Evolutionary conservation across 2,888 invertebrate species (phyloP).

Genomic region (Periphyllus acericola): DNA sequence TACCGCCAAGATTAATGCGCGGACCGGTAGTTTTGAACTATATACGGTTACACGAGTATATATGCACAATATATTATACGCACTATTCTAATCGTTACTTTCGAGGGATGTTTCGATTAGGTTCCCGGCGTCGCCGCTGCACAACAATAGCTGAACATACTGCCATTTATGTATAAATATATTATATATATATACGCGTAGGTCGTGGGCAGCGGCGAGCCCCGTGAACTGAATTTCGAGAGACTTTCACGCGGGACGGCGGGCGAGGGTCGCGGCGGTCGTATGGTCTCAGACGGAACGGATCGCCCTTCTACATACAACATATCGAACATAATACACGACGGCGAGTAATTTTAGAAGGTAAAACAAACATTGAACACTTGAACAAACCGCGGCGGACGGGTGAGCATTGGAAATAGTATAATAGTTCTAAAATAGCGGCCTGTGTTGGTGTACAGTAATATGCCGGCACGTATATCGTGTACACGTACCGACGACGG

Average conservation of each 20-base stretch:
- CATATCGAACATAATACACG: too few relatives aligned
- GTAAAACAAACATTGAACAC: constrained; percentile 47
- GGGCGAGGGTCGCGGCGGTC: background rate
- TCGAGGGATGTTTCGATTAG: constrained; percentile 10
- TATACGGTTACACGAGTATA: too few relatives aligned
- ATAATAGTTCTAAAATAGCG: constrained; percentile 22
- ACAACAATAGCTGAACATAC: background rate
- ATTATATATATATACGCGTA: background rate
- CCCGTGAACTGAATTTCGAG: background rate
- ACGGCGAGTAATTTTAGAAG: constrained; percentile 46
- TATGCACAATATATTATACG: background rate
- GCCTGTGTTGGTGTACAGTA: background rate
- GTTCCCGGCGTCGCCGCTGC: constrained; percentile 2
- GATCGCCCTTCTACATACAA: background rate
- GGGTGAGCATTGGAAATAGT: background rate
- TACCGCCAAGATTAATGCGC: background rate
- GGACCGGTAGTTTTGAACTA: background rate
- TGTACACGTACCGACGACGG: background rate
- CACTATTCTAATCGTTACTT: background rate
- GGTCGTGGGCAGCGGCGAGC: background rate
- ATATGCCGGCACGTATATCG: too few relatives aligned
- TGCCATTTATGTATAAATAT: background rate
- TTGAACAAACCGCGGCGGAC: constrained; percentile 29
- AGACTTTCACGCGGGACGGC: background rate
- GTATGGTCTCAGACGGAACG: background rate